Base-by-base conservation (phyloP, 2,888 invertebrate genomes). In the Drosophila formosana region DNA sequence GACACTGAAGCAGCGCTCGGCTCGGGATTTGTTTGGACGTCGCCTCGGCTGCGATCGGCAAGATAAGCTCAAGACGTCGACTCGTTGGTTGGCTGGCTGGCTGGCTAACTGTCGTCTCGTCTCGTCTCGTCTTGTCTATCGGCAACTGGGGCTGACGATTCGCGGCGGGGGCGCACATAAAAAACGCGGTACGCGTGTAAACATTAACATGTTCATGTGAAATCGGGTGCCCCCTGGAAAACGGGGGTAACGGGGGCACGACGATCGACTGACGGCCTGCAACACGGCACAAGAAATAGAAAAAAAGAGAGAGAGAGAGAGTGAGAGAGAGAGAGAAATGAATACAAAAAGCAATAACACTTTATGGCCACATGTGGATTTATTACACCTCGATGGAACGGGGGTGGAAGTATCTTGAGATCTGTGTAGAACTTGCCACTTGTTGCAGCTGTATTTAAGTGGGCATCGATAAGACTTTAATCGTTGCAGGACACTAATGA, bases 281-380 rank as follows among this genome's bases (percentile, higher is more conserved):
- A 18, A 11, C 49, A 39, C 18, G 18, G 18, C 18, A 18, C 18
- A 18, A 18, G 49, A 58, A 62, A 51, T 11, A 26, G 34, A 46
- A 34, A 26, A 30, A 46, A 34, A 11, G 34, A 49, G 50, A 47
- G 34, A 47, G 3, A 18, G 9, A 13, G 47, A 18, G 34, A 51
- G 13, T 2, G 41, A 6, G 30, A 25, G 25, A 71, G 63, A 65
- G 67, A 72, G 62, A 65, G 66, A 70, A 72, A 72, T 51, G 62
- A 68, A 69, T 68, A 66, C 60, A 55, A 71, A 83, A 84, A 82
- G 80, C 78, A 84, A 74, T 81, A 82, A 79, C 83, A 87, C 85
- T 89, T 87, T 89, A 83, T 82, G 82, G 72, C 78, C 89, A 89
- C 80, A 86, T 89, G 87, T 88, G 89, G 77, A 87, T 89, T 89